Conservation (phyloP, 2,113 vertebrate genomes). For the Neodon shergylaensis region DNA sequence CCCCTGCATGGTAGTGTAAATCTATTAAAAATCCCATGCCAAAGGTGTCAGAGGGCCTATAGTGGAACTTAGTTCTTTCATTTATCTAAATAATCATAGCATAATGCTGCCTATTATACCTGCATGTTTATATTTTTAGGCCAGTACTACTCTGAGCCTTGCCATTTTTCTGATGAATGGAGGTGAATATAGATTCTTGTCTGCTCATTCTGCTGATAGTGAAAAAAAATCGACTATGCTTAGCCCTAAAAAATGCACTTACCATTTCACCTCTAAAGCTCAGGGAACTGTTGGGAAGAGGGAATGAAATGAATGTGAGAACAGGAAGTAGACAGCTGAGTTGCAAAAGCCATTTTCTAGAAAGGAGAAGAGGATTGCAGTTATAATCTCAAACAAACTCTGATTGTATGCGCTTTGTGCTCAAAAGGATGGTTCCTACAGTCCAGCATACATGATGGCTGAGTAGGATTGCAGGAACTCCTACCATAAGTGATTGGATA, state of each 20-base stretch:
- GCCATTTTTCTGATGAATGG: not conserved
- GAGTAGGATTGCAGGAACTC: too few relatives aligned
- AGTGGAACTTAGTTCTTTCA: too few relatives aligned
- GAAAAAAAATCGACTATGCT: accelerated
- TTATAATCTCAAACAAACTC: not conserved
- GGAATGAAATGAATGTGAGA: not conserved
- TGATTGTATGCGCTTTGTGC: not conserved
- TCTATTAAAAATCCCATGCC: not conserved
- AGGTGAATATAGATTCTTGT: not conserved
- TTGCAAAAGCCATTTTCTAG: not conserved
- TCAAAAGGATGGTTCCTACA: not conserved
- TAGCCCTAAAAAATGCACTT: not conserved
- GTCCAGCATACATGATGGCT: too few relatives aligned
- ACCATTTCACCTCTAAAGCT: not conserved
- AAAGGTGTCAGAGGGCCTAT: not conserved
- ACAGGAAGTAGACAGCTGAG: not conserved
- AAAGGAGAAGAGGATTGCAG: not conserved
- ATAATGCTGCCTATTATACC: not conserved
- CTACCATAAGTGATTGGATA: not conserved
- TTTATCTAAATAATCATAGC: not conserved
- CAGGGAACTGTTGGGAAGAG: not conserved
- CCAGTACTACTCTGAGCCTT: not conserved
- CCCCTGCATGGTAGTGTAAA: not conserved
- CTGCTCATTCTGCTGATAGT: not conserved
- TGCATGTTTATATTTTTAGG: not conserved